phyloP scores from a whole-genome alignment of 2,888 invertebrate genomes.

The Pilophorus perplexus region DNA sequence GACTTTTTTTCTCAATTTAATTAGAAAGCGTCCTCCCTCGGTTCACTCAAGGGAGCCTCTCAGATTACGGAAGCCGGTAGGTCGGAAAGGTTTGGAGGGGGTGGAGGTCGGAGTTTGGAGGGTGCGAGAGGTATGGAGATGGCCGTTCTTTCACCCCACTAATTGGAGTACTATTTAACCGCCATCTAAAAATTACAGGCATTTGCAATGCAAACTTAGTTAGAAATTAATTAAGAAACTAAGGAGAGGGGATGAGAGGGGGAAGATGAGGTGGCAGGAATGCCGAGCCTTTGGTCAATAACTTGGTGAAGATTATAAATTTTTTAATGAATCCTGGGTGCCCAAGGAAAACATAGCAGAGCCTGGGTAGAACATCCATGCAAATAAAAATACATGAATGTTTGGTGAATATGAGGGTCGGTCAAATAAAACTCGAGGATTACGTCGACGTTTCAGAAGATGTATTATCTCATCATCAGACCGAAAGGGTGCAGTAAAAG shows the following conservation, averaged over 20 bases:
- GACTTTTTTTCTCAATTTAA: conserved; percentile 6
- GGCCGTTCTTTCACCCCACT: conserved; percentile 27
- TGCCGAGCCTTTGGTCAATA: conserved; percentile 32
- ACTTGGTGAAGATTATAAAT: conserved; percentile 18
- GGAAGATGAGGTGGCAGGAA: no score
- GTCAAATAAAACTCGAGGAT: no score
- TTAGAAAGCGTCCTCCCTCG: conserved; percentile 5
- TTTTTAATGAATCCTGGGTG: conserved; percentile 30
- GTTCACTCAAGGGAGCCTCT: conserved; percentile 11
- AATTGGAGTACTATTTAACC: conserved; percentile 37
- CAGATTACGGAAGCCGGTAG: conserved; percentile 15
- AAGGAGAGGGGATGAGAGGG: neutral
- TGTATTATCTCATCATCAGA: no score
- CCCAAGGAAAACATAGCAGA: no score
- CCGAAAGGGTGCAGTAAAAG: no score
- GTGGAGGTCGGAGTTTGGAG: no score
- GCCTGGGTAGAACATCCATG: no score
- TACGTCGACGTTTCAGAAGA: no score
- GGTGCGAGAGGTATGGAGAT: conserved; percentile 17
- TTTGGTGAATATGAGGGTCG: no score
- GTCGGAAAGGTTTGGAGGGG: conserved; percentile 4
- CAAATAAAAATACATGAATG: no score
- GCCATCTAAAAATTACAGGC: conserved; percentile 33
- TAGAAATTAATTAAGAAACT: conserved; percentile 34
- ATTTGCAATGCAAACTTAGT: conserved; percentile 35